Conservation (phyloP, 2,888 invertebrate genomes). For the Drosophila longiperda region DNA sequence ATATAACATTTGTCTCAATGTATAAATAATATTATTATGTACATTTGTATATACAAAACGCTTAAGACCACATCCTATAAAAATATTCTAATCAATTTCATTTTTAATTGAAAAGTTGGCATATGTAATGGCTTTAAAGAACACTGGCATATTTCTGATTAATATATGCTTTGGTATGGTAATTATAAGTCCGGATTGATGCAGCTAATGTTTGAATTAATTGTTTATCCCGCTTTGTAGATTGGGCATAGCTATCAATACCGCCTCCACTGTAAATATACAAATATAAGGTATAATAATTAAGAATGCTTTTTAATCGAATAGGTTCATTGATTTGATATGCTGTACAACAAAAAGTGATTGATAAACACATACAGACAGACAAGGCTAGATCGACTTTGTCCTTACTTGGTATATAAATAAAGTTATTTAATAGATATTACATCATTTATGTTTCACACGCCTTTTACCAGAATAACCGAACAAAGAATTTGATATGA, state of each 20-base stretch:
- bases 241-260: constrained; percentile 69
- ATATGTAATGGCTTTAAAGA: constrained; percentile 75
- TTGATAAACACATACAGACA: not conserved
- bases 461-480: not conserved
- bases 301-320: not conserved
- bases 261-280: constrained; percentile 69
- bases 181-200: constrained; percentile 89
- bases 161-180: constrained; percentile 91
- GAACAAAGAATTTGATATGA: not conserved
- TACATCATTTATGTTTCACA: not conserved
- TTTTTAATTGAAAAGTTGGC: constrained; percentile 32
- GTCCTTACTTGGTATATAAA: not conserved
- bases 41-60: constrained; percentile 59
- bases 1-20: constrained; percentile 37
- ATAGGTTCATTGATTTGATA: not conserved
- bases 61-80: constrained; percentile 57
- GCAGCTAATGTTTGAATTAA: constrained; percentile 88
- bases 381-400: not conserved
- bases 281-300: not conserved
- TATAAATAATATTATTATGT: constrained; percentile 44
- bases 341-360: not conserved
- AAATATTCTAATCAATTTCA: constrained; percentile 54
- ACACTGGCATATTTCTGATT: constrained; percentile 89
- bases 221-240: constrained; percentile 85
- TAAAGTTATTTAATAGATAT: not conserved